Base-by-base conservation (phyloP, 2,797 vertebrate genomes). In the Pelobates cultripes region DNA sequence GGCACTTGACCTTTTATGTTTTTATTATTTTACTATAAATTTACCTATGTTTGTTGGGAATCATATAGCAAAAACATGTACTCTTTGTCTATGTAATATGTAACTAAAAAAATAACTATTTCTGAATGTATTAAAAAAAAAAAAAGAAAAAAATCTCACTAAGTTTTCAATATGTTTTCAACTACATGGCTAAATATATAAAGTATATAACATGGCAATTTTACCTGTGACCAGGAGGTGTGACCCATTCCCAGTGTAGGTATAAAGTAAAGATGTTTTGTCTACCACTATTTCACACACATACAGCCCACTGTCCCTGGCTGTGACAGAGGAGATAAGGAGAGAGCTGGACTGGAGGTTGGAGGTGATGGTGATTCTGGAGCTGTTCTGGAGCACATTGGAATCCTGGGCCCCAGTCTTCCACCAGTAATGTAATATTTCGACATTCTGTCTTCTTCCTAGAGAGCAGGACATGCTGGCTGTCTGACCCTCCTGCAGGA, bases 211-310 rank as follows among this genome's bases (percentile, higher is more conserved):
- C n/a, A 28, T 28, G 28, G 28, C 2, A 28, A 28, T 28, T 66
- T 70, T n/a, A 78, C 76, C 76, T 70, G n/a, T 70, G 76, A 78
- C 76, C 9, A 28, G 53, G 10, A 78, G 51, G 2, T 28, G 2
- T 3, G 76, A 70, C n/a, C 76, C 76, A 41, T 45, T 41, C 7
- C 76, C 76, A 14, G 7, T 9, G 44, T 67, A 78, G 51, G 9
- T 44, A 14, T 78, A 78, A 4, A 61, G 17, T 13, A 28, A 28
- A 28, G 28, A 28, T 28, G 28, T 53, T 1, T 51, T 5, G 47
- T 51, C 47, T 51, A 6, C 2, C 47, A 51, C 2, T 6, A 1
- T 6, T 1, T 6, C 47, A 6, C 47, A 51, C 10, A 51, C 47
- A 51, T 51, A 51, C 47, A 51, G 47, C 10, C 5, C 67, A 14